A percentile compares a stretch with the other conserved stretches of the same genome.
Evolutionary conservation across 1,140 invertebrate genomes (phyloP).

Genomic region (Choristoneura fumiferana): DNA sequence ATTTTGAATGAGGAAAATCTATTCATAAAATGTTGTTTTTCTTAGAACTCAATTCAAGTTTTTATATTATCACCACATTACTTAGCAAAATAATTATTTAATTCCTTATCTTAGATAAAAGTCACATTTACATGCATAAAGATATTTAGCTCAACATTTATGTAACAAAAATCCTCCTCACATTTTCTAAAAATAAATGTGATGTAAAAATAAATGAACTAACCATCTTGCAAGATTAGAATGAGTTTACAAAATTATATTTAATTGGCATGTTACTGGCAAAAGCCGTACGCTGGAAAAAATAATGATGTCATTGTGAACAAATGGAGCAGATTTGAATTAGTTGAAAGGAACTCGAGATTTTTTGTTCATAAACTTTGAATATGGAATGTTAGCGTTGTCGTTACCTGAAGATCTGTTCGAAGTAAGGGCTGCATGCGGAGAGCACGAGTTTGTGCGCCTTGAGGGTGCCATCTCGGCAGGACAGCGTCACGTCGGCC

Average conservation of each 20-base stretch:
- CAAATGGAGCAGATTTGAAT: conserved; percentile 40
- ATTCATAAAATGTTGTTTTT: conserved; percentile 7
- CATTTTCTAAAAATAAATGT: conserved; percentile 26
- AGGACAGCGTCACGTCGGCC: conserved; percentile 83
- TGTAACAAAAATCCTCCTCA: conserved; percentile 32
- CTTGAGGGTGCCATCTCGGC: conserved; percentile 82
- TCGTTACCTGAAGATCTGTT: conserved; percentile 83
- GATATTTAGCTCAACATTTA: conserved; percentile 28
- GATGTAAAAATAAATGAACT: conserved; percentile 10
- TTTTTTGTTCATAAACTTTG: conserved; percentile 29
- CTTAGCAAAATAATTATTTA: conserved; percentile 25
- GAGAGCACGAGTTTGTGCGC: conserved; percentile 86
- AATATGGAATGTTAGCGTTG: conserved; percentile 19
- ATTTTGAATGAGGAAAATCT: background rate
- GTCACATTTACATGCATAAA: conserved; percentile 13
- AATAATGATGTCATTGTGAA: conserved; percentile 53
- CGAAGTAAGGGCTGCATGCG: conserved; percentile 87
- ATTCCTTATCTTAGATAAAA: conserved; percentile 17
- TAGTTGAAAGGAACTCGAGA: conserved; percentile 17
- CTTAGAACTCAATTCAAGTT: conserved; percentile 34
- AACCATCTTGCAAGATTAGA: conserved; percentile 15
- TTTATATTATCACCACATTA: conserved; percentile 49
- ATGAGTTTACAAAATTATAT: conserved; percentile 18
- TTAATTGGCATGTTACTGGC: conserved; percentile 14
- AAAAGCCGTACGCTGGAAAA: conserved; percentile 37